Evolutionary conservation across 2,797 vertebrate species (phyloP).

Genomic region (Tamandua tetradactyla): DNA sequence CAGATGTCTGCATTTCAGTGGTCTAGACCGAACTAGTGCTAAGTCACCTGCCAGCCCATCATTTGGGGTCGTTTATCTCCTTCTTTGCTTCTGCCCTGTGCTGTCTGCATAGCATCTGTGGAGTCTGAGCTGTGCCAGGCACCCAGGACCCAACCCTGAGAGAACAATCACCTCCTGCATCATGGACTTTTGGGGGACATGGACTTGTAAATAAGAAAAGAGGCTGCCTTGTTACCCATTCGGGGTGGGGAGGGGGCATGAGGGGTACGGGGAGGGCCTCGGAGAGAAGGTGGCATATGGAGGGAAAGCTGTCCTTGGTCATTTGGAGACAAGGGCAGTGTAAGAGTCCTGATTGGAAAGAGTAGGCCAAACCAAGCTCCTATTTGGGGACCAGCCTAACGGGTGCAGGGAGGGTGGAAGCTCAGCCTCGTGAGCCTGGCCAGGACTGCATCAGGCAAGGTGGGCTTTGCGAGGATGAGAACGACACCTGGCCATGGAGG

Average conservation of each 20-base stretch:
- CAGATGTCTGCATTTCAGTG: rapidly evolving
- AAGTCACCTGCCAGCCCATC: rapidly evolving
- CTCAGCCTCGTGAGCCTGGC: rapidly evolving
- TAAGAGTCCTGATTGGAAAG: background rate
- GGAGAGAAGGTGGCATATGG: rapidly evolving
- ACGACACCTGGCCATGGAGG: too few species aligned
- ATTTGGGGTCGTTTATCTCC: rapidly evolving
- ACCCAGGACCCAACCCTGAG: rapidly evolving
- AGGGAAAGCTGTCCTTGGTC: background rate
- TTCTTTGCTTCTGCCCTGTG: rapidly evolving
- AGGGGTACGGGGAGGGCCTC: rapidly evolving
- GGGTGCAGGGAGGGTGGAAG: too few species aligned
- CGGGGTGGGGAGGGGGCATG: rapidly evolving
- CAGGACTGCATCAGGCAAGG: rapidly evolving
- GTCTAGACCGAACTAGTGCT: rapidly evolving
- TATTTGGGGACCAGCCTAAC: too few species aligned
- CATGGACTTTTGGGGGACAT: background rate
- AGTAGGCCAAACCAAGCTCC: background rate
- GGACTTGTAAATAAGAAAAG: rapidly evolving
- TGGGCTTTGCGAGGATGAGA: rapidly evolving
- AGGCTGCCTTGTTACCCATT: rapidly evolving
- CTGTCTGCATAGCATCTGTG: rapidly evolving
- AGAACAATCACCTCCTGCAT: rapidly evolving
- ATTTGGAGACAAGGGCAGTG: background rate
- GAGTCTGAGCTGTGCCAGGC: too few species aligned